A percentile compares a stretch with the other conserved stretches of the same genome.
These are phyloP conservation scores for Drosophila quinaria DNA, from an alignment of 2,888 invertebrate genomes.

Conservation along the genomic window DNA sequence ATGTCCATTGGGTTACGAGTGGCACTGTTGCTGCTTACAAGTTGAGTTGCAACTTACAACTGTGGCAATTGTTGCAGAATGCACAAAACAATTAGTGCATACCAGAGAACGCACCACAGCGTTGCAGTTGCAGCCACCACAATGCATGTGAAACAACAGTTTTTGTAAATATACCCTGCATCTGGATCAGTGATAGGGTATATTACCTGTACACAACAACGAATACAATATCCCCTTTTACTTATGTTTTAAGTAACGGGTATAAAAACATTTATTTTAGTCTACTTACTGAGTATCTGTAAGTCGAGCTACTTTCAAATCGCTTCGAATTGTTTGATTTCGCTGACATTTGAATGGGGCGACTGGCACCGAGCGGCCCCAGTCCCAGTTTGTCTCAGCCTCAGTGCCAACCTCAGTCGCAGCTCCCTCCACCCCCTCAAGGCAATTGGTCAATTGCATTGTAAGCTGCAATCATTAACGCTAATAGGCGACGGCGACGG, in stretches of 20 bases:
- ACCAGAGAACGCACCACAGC: slow-evolving; percentile 59
- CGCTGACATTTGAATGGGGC: slow-evolving; percentile 80
- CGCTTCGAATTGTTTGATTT: slow-evolving; percentile 19
- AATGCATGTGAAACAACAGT: slow-evolving; percentile 63
- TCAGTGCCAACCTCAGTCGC: slow-evolving; percentile 20
- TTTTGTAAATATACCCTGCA: slow-evolving; percentile 31
- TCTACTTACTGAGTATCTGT: not conserved
- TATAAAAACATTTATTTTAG: not conserved
- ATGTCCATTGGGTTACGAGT: slow-evolving; percentile 10
- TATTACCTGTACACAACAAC: not conserved
- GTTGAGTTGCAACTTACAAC: slow-evolving; percentile 18
- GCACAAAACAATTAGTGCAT: slow-evolving; percentile 77
- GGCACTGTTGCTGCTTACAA: slow-evolving; percentile 25
- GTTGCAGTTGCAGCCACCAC: slow-evolving; percentile 25
- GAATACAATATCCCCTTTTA: no score
- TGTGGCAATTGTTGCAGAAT: slow-evolving; percentile 47
- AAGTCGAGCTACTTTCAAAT: slow-evolving; percentile 1
- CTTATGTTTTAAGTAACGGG: no score
- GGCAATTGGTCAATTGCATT: slow-evolving; percentile 79
- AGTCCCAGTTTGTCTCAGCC: slow-evolving; percentile 31
- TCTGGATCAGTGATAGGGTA: not conserved
- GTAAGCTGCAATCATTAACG: slow-evolving; percentile 77
- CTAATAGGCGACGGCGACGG: slow-evolving; percentile 64
- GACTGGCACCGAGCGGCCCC: slow-evolving; percentile 67
- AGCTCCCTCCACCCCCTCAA: slow-evolving; percentile 24